Percentiles rank a stretch among this genome's conserved stretches.
Conservation (phyloP, 1,140 invertebrate genomes). For the Stratiolaelaps scimitus region DNA sequence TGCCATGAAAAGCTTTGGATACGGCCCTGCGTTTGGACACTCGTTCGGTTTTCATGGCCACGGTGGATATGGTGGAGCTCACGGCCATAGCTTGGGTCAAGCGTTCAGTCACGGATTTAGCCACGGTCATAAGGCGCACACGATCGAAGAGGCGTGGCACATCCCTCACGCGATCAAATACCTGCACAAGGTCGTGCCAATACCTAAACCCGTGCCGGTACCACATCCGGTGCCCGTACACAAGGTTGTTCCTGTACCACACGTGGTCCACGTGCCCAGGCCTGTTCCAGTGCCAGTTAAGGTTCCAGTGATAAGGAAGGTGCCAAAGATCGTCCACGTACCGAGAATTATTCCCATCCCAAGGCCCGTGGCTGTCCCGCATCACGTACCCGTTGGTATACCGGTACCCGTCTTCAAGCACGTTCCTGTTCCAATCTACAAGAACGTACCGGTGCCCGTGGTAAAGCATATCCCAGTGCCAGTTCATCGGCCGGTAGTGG, state of each 20-base stretch:
- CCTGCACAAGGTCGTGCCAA: conserved; percentile 36
- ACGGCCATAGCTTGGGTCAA: neutral
- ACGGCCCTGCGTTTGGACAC: neutral
- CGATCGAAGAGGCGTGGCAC: conserved; percentile 13
- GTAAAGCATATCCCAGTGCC: conserved; percentile 35
- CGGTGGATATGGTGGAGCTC: neutral
- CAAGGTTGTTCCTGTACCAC: conserved; percentile 37
- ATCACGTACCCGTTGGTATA: conserved; percentile 34
- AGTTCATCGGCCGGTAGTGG: conserved; percentile 36
- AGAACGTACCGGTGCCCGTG: conserved; percentile 34
- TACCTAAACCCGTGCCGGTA: conserved; percentile 37
- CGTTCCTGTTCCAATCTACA: conserved; percentile 34
- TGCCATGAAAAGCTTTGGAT: conserved; percentile 7
- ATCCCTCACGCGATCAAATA: conserved; percentile 5
- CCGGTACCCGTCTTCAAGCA: conserved; percentile 35
- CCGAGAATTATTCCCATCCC: conserved; percentile 35
- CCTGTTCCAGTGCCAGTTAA: conserved; percentile 35
- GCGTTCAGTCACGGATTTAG: neutral
- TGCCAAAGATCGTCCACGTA: conserved; percentile 35
- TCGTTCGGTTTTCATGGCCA: neutral
- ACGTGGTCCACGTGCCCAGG: conserved; percentile 37
- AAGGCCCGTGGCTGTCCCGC: conserved; percentile 36
- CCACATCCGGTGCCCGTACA: conserved; percentile 37
- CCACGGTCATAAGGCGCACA: neutral
- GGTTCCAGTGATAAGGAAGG: conserved; percentile 34